Base-by-base conservation (phyloP, 2,113 vertebrate species). In the Dromiciops gliroides region DNA sequence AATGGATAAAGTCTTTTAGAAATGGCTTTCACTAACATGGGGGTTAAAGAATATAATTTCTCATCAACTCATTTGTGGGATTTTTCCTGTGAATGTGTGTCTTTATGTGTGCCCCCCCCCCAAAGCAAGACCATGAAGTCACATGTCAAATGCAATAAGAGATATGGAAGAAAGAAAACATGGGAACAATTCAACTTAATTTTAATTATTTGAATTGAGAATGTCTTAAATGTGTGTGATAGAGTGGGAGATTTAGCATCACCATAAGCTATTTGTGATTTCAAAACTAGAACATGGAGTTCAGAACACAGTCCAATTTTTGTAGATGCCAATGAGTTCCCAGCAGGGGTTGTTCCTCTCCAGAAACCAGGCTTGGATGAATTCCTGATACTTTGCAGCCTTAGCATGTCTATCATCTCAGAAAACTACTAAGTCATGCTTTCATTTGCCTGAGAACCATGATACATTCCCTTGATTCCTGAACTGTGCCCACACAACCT, bases 321-420 rank as follows among this genome's bases (percentile, higher is more conserved):
- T 95, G 92, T 9, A 52, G 50, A 94, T 95, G 96, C 96, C 94
- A 97, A 83, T 89, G 95, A 95, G 92, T 93, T 97, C 97, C 93
- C 89, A 96, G 91, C 95, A 97, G n/a, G 56, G 95, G 89, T 47
- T 95, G 53, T 97, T 98, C 96, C 31, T 97, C 52, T 96, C 90
- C 52, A 97, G 92, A 97, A 96, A 97, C 53, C 67, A 98, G 94
- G n/a, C 56, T 97, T 96, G 97, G 96, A 93, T 95, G 50, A 91
- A 50, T 93, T 98, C 94, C 96, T 98, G 92, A 97, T 52, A 92
- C 94, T 98, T 96, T 94, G 96, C 95, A 92, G 31, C 92, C 93
- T 97, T 96, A 97, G 97, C 91, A 94, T 93, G 94, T 97, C 97
- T 97, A 97, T 93, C 94, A 94, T 95, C 95, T 98, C 96, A 95